Conservation (phyloP, 2,888 invertebrate species). For the Pharmacophagus antenor region DNA sequence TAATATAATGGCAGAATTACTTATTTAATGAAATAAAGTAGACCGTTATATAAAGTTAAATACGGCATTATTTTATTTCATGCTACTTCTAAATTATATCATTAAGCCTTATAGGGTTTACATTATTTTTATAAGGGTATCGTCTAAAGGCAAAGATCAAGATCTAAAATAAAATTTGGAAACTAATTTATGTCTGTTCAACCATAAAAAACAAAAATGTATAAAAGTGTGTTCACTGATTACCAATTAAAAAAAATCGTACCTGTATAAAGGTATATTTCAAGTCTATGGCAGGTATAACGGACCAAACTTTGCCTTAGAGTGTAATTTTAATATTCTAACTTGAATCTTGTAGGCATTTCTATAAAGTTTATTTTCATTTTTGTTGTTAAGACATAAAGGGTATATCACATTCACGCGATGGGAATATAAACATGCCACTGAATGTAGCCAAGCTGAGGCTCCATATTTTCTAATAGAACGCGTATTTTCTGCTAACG, state of each 20-base stretch:
- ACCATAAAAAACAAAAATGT: constrained; percentile 16
- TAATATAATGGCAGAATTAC: too few relatives aligned
- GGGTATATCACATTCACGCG: constrained; percentile 45
- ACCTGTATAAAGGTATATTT: constrained; percentile 54
- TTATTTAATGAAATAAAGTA: too few relatives aligned
- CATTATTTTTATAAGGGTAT: too few relatives aligned
- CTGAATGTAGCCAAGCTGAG: constrained; percentile 42
- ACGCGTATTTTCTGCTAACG: constrained; percentile 74
- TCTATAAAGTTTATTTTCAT: constrained; percentile 49
- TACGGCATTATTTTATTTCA: too few relatives aligned
- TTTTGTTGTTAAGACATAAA: constrained; percentile 29
- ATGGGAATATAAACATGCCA: constrained; percentile 50
- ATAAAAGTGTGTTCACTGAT: constrained; percentile 41
- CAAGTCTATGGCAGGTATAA: constrained; percentile 61
- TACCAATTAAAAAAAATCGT: constrained; percentile 46
- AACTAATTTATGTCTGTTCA: neutral
- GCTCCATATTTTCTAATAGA: constrained; percentile 70
- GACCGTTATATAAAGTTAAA: too few relatives aligned
- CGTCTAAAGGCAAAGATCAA: too few relatives aligned
- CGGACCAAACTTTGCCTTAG: constrained; percentile 52
- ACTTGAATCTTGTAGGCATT: constrained; percentile 46
- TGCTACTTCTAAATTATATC: too few relatives aligned
- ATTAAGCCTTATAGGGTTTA: too few relatives aligned
- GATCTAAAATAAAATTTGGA: too few relatives aligned
- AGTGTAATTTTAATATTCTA: constrained; percentile 38